Percentiles rank a stretch among this genome's conserved stretches.
Conservation (phyloP, 2,888 invertebrate genomes). For the Xanthorhoe spadicearia region DNA sequence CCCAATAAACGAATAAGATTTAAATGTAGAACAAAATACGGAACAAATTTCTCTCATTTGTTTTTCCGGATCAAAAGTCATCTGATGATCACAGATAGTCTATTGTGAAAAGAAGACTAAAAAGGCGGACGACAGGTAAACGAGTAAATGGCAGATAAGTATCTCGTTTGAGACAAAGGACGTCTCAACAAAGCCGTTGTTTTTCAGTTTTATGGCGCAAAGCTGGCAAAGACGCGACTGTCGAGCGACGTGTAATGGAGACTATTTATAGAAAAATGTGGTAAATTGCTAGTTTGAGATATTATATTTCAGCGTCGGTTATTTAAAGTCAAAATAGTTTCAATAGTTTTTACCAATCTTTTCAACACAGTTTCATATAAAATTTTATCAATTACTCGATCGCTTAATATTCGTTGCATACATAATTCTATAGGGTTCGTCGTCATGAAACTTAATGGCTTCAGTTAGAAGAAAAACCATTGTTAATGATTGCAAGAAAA, state of each 20-base stretch:
- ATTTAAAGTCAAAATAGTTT: too few species aligned
- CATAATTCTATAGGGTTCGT: too few species aligned
- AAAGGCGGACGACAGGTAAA: slow-evolving; percentile 62
- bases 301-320: too few species aligned
- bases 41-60: neutral
- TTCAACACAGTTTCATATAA: too few species aligned
- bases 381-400: too few species aligned
- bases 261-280: slow-evolving; percentile 16
- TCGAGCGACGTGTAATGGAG: slow-evolving; percentile 27
- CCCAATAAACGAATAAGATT: too few species aligned
- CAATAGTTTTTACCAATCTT: too few species aligned
- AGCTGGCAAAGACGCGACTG: slow-evolving; percentile 31
- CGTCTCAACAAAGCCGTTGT: slow-evolving; percentile 36
- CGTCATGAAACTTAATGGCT: too few species aligned
- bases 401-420: too few species aligned
- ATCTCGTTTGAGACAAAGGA: slow-evolving; percentile 79
- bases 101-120: slow-evolving; percentile 21
- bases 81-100: slow-evolving; percentile 22
- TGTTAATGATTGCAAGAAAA: neutral
- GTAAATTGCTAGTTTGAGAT: neutral
- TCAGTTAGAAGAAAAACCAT: neutral
- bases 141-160: slow-evolving; percentile 76
- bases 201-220: slow-evolving; percentile 56
- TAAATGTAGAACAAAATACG: neutral
- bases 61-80: slow-evolving; percentile 13